Evolutionary conservation across 2,888 invertebrate species (phyloP).

Genomic region (Heliconius charithonia): DNA sequence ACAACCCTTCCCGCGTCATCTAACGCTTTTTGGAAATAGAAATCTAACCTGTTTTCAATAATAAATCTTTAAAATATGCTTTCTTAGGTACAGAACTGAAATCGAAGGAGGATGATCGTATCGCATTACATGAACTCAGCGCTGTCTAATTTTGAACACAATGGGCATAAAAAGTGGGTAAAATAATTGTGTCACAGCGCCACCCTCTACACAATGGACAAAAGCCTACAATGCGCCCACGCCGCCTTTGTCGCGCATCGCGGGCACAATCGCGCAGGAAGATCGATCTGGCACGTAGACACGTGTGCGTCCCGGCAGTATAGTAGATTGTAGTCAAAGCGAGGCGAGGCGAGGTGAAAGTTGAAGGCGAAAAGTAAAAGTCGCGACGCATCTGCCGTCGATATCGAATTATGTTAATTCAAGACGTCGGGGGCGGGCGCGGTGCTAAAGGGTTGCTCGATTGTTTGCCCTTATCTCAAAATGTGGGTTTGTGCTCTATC

Average conservation of each 20-base stretch:
- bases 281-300: slow-evolving; percentile 64
- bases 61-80: slow-evolving; percentile 15
- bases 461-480: slow-evolving; percentile 68
- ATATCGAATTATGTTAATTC: slow-evolving; percentile 73
- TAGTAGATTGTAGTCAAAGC: slow-evolving; percentile 30
- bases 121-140: slow-evolving; percentile 79
- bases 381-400: slow-evolving; percentile 69
- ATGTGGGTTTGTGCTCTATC: slow-evolving; percentile 65
- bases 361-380: slow-evolving; percentile 81
- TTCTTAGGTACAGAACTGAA: slow-evolving; percentile 42
- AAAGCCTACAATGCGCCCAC: slow-evolving; percentile 76
- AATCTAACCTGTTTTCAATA: slow-evolving; percentile 71
- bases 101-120: slow-evolving; percentile 77
- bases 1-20: slow-evolving; percentile 62
- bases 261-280: slow-evolving; percentile 67
- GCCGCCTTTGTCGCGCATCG: slow-evolving; percentile 63
- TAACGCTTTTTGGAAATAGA: slow-evolving; percentile 79
- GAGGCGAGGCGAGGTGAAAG: slow-evolving; percentile 74
- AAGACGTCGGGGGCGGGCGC: slow-evolving; percentile 57
- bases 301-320: slow-evolving; percentile 52
- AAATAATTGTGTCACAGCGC: slow-evolving; percentile 83
- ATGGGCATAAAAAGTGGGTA: slow-evolving; percentile 80
- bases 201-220: slow-evolving; percentile 82
- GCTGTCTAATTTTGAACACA: slow-evolving; percentile 82
- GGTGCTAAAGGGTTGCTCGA: slow-evolving; percentile 66